Evolutionary conservation across 2,113 vertebrate genomes (phyloP).

Genomic region (Oreotragus oreotragus): DNA sequence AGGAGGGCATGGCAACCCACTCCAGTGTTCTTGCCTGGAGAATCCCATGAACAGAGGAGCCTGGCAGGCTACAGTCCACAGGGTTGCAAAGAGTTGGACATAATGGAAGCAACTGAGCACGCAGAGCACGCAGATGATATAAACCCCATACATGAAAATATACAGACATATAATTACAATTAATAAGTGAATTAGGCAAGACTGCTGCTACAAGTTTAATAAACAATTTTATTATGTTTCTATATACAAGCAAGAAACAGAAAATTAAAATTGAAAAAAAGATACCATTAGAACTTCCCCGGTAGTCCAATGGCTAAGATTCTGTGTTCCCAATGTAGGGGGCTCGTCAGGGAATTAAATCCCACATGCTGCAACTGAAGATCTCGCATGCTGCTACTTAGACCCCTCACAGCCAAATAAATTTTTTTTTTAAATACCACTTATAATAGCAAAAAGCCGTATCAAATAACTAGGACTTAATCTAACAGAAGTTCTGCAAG

Average conservation of each 20-base stretch:
- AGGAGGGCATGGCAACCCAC: not conserved
- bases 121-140: not conserved
- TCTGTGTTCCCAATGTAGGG: rapidly evolving
- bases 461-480: not conserved
- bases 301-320: not conserved
- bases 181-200: not conserved
- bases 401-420: not conserved
- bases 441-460: not conserved
- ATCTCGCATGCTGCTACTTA: not conserved
- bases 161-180: not conserved
- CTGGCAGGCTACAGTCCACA: not conserved
- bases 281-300: not conserved
- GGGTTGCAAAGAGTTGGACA: not conserved
- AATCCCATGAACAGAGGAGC: not conserved
- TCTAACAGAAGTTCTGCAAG: not conserved
- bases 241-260: not conserved
- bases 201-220: not conserved
- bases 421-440: too few relatives aligned
- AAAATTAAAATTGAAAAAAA: not conserved
- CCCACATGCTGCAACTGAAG: not conserved
- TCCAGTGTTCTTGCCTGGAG: not conserved
- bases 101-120: rapidly evolving
- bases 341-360: not conserved
- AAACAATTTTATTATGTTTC: not conserved
- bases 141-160: not conserved